Percentiles rank a stretch among this genome's conserved stretches.
Conservation (phyloP, 2,113 vertebrate species). For the Embiotoca jacksoni region DNA sequence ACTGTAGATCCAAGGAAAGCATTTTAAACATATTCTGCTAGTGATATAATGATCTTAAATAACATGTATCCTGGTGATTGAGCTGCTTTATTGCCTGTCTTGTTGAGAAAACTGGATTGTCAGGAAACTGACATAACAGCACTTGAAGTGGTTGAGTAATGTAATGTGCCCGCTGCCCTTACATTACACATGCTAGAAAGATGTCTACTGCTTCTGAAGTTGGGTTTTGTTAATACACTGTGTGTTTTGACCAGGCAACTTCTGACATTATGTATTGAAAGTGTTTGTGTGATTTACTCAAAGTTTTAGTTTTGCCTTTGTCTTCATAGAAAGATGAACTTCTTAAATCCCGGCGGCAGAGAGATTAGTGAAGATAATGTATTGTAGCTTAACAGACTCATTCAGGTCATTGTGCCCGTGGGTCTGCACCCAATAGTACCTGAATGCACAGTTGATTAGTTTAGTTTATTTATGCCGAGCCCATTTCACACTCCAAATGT, state of each 20-base stretch:
- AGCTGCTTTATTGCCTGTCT: background rate
- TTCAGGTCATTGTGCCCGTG: conserved; percentile 26
- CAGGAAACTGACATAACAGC: background rate
- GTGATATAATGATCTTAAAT: conserved; percentile 18
- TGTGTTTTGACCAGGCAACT: background rate
- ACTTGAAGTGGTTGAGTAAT: background rate
- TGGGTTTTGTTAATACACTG: background rate
- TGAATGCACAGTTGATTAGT: conserved; percentile 6
- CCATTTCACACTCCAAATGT: conserved; percentile 32
- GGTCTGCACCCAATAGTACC: conserved; percentile 1
- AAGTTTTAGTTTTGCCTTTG: background rate
- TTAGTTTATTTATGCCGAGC: conserved; percentile 12
- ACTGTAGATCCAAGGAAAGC: background rate
- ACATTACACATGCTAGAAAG: background rate
- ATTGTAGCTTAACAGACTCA: conserved; percentile 10
- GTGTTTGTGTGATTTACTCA: background rate
- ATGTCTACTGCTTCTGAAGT: background rate
- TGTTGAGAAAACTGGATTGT: background rate
- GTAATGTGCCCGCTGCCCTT: background rate
- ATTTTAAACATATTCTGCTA: conserved; percentile 13
- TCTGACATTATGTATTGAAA: background rate
- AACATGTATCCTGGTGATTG: background rate
- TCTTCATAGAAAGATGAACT: conserved; percentile 16
- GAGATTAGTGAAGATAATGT: conserved; percentile 47
- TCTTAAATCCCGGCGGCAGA: conserved; percentile 17